phyloP scores from a whole-genome alignment of 2,113 vertebrate genomes.

The Cyanistes caeruleus region DNA sequence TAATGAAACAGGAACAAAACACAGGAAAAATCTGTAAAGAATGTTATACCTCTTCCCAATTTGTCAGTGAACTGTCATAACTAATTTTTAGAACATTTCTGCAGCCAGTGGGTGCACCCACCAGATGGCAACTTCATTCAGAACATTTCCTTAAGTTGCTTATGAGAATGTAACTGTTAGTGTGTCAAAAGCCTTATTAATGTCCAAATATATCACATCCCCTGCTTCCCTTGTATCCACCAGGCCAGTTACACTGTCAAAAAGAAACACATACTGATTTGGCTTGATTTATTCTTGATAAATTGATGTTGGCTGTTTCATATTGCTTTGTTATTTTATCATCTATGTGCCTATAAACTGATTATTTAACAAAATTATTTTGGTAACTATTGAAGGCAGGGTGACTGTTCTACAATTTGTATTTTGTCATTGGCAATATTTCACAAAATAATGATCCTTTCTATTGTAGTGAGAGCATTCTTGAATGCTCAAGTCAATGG shows the following conservation, averaged over 20 bases:
- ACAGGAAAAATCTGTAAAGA: background rate
- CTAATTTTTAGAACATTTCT: background rate
- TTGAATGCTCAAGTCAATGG: background rate
- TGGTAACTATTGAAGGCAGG: background rate
- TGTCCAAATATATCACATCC: background rate
- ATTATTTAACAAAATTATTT: background rate
- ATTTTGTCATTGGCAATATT: background rate
- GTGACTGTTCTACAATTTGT: background rate
- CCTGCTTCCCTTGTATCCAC: background rate
- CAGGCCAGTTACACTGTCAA: background rate
- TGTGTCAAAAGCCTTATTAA: constrained; percentile 12
- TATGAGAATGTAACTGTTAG: background rate
- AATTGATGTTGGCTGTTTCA: background rate
- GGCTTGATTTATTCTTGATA: background rate
- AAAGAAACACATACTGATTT: background rate
- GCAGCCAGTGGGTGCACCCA: constrained; percentile 14
- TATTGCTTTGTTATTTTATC: background rate
- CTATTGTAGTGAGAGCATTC: background rate
- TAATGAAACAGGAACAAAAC: background rate
- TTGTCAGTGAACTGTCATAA: background rate
- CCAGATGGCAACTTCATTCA: constrained; percentile 42
- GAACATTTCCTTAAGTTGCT: background rate
- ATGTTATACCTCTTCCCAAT: background rate
- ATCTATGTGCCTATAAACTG: background rate
- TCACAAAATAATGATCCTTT: background rate